Evolutionary conservation across 2,888 invertebrate genomes (phyloP).

Genomic region (Stenodera caucasica): DNA sequence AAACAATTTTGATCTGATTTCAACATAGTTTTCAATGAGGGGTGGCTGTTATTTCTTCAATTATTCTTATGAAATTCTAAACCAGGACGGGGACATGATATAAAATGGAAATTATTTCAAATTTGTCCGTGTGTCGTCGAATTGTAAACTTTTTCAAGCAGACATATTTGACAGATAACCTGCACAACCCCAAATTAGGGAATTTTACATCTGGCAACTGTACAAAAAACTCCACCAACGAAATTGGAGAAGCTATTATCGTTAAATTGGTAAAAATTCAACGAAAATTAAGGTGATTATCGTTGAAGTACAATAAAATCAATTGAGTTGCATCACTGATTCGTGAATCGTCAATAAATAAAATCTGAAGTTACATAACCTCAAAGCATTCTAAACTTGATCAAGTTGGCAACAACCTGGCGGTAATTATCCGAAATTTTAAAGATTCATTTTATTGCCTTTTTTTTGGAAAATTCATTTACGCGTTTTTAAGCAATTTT

Average conservation of each 20-base stretch:
- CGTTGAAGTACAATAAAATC: not conserved
- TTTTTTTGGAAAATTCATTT: not conserved
- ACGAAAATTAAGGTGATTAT: not conserved
- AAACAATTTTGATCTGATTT: not conserved
- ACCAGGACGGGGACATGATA: not conserved
- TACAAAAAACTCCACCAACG: not conserved
- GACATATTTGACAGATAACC: constrained; percentile 37
- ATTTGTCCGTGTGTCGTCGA: not conserved
- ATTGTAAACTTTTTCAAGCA: constrained; percentile 17
- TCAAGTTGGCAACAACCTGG: not conserved
- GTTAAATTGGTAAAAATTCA: not conserved
- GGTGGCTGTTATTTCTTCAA: not conserved
- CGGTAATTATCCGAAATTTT: not conserved
- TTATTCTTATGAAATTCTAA: not conserved
- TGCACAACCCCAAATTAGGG: constrained; percentile 14
- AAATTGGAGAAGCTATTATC: not conserved
- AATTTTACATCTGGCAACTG: not conserved
- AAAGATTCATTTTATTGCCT: not conserved
- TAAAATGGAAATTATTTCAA: not conserved
- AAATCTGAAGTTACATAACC: not conserved
- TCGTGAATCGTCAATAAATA: too few species aligned
- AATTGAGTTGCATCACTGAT: not conserved
- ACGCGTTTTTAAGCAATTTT: too few species aligned
- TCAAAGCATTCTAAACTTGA: not conserved
- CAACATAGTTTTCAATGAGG: not conserved